phyloP scores from a whole-genome alignment of 2,888 invertebrate species.

The Tuta absoluta region DNA sequence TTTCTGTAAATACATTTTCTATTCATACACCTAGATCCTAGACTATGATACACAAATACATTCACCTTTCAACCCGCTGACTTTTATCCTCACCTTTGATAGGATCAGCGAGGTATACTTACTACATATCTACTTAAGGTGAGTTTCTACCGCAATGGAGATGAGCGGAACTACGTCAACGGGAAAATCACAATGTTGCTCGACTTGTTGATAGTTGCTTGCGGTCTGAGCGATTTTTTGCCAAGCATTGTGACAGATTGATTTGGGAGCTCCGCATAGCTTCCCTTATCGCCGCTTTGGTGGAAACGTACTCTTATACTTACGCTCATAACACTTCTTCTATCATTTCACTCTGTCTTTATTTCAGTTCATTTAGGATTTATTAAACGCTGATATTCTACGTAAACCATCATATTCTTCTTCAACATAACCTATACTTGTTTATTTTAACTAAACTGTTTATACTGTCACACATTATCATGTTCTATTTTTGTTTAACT shows the following conservation, averaged over 20 bases:
- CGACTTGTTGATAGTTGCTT: too few relatives aligned
- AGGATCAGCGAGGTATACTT: not conserved
- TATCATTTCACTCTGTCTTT: conserved; percentile 8
- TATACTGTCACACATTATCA: conserved; percentile 1
- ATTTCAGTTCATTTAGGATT: not conserved
- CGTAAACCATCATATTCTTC: not conserved
- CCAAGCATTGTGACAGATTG: too few relatives aligned
- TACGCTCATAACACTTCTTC: not conserved
- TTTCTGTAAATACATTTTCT: conserved; percentile 13
- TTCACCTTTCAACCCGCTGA: conserved; percentile 5
- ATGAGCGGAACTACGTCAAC: too few relatives aligned
- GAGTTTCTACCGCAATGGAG: too few relatives aligned
- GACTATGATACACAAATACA: conserved; percentile 11
- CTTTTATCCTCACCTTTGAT: not conserved
- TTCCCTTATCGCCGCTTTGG: too few relatives aligned
- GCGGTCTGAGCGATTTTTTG: too few relatives aligned
- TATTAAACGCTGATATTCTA: not conserved
- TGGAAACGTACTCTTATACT: too few relatives aligned
- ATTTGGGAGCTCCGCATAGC: too few relatives aligned
- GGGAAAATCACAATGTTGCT: too few relatives aligned
- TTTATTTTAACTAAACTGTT: conserved; percentile 9
- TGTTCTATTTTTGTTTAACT: conserved; percentile 7
- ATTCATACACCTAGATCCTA: conserved; percentile 7
- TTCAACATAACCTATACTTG: conserved; percentile 12
- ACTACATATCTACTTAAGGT: not conserved